phyloP scores from a whole-genome alignment of 2,888 invertebrate species.

The Drosophila nr. fundita region DNA sequence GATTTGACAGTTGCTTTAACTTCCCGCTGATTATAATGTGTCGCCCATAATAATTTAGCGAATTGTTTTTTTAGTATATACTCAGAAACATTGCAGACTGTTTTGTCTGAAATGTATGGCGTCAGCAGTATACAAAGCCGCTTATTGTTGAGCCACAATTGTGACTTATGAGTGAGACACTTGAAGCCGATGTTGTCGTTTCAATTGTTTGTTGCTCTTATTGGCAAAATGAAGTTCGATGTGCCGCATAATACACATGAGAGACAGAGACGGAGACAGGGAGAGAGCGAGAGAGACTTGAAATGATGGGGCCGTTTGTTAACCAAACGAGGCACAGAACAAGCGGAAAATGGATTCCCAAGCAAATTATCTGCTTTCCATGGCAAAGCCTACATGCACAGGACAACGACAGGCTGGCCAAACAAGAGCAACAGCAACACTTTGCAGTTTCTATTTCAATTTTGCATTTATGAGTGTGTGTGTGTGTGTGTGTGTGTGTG shows the following conservation, averaged over 20 bases:
- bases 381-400: constrained; percentile 31
- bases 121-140: constrained; percentile 2
- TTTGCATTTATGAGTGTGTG: constrained; percentile 27
- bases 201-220: constrained; percentile 33
- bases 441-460: constrained; percentile 76
- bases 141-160: not conserved
- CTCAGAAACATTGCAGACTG: not conserved
- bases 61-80: not conserved
- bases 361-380: constrained; percentile 78
- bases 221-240: constrained; percentile 49
- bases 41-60: not conserved
- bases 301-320: constrained; percentile 38
- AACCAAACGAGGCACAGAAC: constrained; percentile 58
- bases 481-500: constrained; percentile 9
- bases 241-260: not conserved
- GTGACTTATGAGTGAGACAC: constrained; percentile 4
- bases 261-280: not conserved
- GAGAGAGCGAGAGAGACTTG: not conserved
- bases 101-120: not conserved
- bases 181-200: constrained; percentile 22
- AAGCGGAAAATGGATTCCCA: constrained; percentile 81
- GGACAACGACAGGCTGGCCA: constrained; percentile 26
- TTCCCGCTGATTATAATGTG: not conserved
- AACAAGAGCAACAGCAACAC: constrained; percentile 44
- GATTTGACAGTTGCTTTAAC: not conserved